Conservation (phyloP, 2,888 invertebrate genomes). For the Lasioglossum vierecki region DNA sequence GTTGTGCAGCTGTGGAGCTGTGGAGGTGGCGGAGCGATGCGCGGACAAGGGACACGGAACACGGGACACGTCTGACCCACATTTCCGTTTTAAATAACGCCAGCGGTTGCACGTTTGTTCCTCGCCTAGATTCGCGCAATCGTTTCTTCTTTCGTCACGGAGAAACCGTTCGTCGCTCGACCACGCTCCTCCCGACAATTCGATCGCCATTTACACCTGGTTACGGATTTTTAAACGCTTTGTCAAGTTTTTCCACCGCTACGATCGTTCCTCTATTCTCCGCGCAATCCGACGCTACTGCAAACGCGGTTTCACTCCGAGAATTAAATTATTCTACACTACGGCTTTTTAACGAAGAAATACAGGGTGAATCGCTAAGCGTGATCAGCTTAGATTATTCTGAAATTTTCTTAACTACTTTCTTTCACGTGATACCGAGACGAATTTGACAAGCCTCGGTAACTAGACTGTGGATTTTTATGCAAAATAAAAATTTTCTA, state of each 20-base stretch:
- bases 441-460: too few relatives aligned
- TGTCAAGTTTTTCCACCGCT: neutral
- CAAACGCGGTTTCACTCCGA: too few relatives aligned
- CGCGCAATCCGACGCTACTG: neutral
- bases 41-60: constrained; percentile 33
- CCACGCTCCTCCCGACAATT: neutral
- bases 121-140: constrained; percentile 28
- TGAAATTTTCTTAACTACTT: too few relatives aligned
- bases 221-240: neutral
- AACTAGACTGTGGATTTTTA: too few relatives aligned
- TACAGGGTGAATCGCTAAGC: too few relatives aligned
- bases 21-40: constrained; percentile 36
- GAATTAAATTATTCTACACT: neutral
- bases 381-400: too few relatives aligned
- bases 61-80: constrained; percentile 71
- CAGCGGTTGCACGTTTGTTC: constrained; percentile 56
- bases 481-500: too few relatives aligned
- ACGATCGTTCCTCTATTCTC: neutral
- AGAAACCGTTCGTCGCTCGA: neutral
- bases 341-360: too few relatives aligned
- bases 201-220: neutral
- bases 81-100: constrained; percentile 76
- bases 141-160: constrained; percentile 28
- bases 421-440: too few relatives aligned
- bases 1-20: constrained; percentile 9